Evolutionary conservation across 2,113 vertebrate genomes (phyloP).

Genomic region (Vulpes lagopus): DNA sequence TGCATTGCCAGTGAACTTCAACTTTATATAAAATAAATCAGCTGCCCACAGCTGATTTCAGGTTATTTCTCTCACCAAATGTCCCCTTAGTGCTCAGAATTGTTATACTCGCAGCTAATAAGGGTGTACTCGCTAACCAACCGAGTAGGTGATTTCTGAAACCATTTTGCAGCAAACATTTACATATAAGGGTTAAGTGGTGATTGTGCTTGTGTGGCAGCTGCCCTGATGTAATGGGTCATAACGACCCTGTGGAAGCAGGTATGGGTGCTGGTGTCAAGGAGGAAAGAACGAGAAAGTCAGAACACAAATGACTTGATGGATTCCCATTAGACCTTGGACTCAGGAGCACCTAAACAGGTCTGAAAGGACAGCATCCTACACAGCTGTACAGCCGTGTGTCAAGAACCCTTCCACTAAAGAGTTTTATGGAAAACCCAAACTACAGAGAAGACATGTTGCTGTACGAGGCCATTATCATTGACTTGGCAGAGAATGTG

Average conservation of each 20-base stretch:
- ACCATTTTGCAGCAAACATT: constrained; percentile 61
- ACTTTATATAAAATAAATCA: neutral
- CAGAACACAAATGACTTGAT: constrained; percentile 62
- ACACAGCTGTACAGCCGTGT: neutral
- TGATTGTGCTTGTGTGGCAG: constrained; percentile 24
- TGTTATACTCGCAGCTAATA: constrained; percentile 51
- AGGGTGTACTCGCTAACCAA: constrained; percentile 13
- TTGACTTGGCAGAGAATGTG: neutral
- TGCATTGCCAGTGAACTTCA: neutral
- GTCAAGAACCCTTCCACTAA: constrained; percentile 44
- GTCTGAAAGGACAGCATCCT: constrained; percentile 55
- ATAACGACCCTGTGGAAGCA: constrained; percentile 58
- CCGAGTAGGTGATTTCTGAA: constrained; percentile 1
- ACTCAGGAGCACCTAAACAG: constrained; percentile 51
- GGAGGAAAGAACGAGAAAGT: neutral
- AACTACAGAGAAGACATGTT: neutral
- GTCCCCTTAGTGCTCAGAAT: neutral
- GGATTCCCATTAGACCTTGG: constrained; percentile 66
- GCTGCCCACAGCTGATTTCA: neutral
- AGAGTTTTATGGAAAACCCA: constrained; percentile 55
- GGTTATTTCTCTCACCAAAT: constrained; percentile 15
- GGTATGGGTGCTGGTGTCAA: constrained; percentile 8
- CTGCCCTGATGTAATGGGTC: constrained; percentile 77
- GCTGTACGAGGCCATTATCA: neutral
- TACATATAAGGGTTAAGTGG: constrained; percentile 59